Conservation (phyloP, 2,113 vertebrate genomes). For the Zapus hudsonius region DNA sequence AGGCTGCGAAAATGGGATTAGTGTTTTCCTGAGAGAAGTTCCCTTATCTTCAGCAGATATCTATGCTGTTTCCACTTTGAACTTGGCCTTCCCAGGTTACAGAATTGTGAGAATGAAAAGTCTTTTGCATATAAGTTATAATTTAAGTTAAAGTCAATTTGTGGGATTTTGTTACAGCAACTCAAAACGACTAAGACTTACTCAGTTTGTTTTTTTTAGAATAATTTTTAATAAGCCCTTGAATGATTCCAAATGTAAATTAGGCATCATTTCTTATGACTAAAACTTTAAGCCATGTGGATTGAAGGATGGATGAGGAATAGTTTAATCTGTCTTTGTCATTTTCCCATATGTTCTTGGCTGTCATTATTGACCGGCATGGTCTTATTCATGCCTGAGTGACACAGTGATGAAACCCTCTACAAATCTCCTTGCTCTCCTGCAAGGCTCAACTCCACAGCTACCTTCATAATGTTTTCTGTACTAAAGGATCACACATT, state of each 20-base stretch:
- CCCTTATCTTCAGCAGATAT: background rate
- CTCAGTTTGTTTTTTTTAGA: background rate
- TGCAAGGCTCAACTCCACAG: background rate
- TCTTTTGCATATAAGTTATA: background rate
- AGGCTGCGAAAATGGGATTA: fast-evolving
- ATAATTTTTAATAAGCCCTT: background rate
- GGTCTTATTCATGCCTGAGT: background rate
- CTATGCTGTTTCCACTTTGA: background rate
- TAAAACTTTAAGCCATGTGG: background rate
- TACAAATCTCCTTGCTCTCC: background rate
- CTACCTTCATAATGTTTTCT: slow-evolving; percentile 21
- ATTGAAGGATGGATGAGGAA: background rate
- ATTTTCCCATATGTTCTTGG: fast-evolving
- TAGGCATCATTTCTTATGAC: background rate
- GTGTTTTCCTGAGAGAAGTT: background rate
- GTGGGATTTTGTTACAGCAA: background rate
- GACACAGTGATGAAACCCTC: background rate
- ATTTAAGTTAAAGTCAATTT: too few species aligned
- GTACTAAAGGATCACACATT: background rate
- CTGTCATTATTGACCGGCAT: background rate
- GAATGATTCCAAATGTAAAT: background rate
- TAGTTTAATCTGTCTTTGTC: background rate
- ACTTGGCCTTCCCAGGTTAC: background rate
- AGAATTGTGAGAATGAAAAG: background rate
- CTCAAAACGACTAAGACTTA: background rate